phyloP scores from a whole-genome alignment of 2,113 vertebrate genomes.

The Limnothrissa miodon region DNA sequence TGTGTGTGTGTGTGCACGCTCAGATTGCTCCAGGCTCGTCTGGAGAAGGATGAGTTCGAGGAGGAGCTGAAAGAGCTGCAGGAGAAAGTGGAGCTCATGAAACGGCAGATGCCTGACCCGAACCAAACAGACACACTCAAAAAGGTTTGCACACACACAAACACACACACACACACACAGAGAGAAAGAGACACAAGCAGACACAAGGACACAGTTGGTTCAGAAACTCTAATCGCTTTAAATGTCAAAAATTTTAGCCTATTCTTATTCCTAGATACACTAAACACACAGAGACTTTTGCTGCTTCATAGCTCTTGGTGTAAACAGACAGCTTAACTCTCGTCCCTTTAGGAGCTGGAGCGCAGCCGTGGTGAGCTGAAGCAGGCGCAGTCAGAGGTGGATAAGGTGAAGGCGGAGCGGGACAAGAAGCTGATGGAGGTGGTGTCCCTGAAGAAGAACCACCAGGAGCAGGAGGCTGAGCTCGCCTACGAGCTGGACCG shows the following conservation, averaged over 20 bases:
- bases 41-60: conserved; percentile 93
- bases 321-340: background rate
- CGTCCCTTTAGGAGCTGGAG: conserved; percentile 70
- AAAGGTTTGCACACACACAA: conserved; percentile 53
- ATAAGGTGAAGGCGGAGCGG: conserved; percentile 64
- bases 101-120: conserved; percentile 70
- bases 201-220: conserved; percentile 22
- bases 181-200: conserved; percentile 40
- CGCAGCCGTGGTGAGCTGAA: conserved; percentile 62
- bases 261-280: no score
- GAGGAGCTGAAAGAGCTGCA: conserved; percentile 84
- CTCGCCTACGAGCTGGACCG: conserved; percentile 70
- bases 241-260: no score
- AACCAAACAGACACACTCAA: conserved; percentile 64
- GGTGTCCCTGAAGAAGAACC: conserved; percentile 70
- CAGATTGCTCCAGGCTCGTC: conserved; percentile 84
- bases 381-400: conserved; percentile 65
- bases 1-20: background rate
- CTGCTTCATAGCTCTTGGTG: background rate
- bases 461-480: conserved; percentile 77
- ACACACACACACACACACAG: background rate
- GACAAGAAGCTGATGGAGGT: conserved; percentile 81
- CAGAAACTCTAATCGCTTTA: no score
- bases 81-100: conserved; percentile 68
- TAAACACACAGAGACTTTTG: background rate